phyloP scores from a whole-genome alignment of 2,797 vertebrate genomes.

The Choloepus didactylus region DNA sequence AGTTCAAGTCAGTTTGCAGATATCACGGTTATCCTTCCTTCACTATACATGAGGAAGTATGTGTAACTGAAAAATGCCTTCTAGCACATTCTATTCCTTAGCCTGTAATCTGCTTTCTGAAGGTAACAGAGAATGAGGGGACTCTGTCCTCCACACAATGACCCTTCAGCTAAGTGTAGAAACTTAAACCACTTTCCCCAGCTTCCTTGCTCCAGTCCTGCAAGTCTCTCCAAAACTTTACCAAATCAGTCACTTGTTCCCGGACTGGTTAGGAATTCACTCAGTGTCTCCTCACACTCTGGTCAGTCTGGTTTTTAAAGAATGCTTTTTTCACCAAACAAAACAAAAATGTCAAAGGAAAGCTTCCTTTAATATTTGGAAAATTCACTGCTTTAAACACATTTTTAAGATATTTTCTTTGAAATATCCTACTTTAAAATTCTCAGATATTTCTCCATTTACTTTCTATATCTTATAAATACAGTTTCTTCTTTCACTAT shows the following conservation, averaged over 20 bases:
- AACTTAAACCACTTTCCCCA: neutral
- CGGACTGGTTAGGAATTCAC: neutral
- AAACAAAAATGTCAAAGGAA: neutral
- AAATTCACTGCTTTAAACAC: neutral
- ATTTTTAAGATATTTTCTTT: conserved; percentile 10
- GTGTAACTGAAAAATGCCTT: neutral
- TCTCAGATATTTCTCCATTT: conserved; percentile 37
- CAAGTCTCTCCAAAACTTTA: neutral
- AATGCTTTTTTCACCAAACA: neutral
- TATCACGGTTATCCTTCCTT: neutral
- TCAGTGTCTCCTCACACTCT: neutral
- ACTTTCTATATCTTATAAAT: neutral
- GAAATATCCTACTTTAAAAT: neutral
- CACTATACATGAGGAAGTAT: neutral
- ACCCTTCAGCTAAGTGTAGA: neutral
- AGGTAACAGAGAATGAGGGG: neutral
- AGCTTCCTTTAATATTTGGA: neutral
- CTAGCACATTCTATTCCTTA: neutral
- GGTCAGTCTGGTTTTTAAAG: neutral
- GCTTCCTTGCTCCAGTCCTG: neutral
- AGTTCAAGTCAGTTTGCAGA: neutral
- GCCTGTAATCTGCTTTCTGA: neutral
- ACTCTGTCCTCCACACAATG: conserved; percentile 2
- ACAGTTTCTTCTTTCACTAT: neutral
- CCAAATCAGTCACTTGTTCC: neutral